Conservation (phyloP, 2,797 vertebrate genomes). For the Syndactyla subalaris region DNA sequence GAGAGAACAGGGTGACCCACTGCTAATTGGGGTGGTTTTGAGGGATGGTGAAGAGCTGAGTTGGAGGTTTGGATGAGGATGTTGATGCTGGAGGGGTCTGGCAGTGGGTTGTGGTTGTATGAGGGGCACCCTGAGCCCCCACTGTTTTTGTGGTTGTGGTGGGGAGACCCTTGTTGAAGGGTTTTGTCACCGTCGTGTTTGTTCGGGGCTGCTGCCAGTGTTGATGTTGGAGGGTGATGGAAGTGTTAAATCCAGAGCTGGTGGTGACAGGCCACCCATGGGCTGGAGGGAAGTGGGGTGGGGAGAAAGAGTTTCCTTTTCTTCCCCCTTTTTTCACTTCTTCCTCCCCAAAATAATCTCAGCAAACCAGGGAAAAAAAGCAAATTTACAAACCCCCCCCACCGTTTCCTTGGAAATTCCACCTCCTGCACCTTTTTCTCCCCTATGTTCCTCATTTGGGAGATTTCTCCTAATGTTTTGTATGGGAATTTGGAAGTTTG, state of each 20-base stretch:
- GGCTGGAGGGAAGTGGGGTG: rapidly evolving
- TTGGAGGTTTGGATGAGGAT: not conserved
- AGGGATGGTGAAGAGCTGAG: not conserved
- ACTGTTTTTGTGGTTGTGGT: not conserved
- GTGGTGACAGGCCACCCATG: rapidly evolving
- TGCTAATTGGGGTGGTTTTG: rapidly evolving
- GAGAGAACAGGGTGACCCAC: not conserved
- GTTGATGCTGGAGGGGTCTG: not conserved
- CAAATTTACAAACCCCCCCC: not conserved
- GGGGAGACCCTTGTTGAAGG: not conserved
- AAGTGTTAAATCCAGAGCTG: not conserved
- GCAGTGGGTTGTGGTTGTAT: not conserved
- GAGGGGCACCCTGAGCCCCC: not conserved
- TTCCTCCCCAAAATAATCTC: not conserved
- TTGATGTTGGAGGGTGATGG: not conserved
- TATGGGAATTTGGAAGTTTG: not conserved
- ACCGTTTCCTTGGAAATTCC: not conserved
- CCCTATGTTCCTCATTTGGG: not conserved
- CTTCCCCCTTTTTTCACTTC: not conserved
- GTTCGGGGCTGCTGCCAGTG: not conserved
- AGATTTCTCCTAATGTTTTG: rapidly evolving
- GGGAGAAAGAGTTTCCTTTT: not conserved
- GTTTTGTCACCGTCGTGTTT: rapidly evolving
- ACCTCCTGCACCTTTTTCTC: not conserved
- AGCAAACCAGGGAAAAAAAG: not conserved